phyloP scores from a whole-genome alignment of 1,140 invertebrate genomes.

The Sitobion miscanthi region DNA sequence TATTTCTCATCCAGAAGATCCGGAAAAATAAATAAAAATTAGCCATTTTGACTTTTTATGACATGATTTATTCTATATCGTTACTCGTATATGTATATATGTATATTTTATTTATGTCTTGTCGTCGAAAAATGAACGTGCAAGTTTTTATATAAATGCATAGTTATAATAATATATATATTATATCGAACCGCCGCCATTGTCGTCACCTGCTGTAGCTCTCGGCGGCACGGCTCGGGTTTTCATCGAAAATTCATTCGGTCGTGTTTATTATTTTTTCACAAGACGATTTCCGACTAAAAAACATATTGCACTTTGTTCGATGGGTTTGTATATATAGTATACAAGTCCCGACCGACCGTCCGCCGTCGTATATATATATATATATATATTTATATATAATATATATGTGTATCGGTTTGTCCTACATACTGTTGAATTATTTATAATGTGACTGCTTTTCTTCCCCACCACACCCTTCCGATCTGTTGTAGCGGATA shows the following conservation, averaged over 20 bases:
- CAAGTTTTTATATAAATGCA: not conserved
- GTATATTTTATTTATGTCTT: not conserved
- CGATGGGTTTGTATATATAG: not conserved
- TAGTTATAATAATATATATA: not conserved
- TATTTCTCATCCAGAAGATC: not conserved
- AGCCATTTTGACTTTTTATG: not conserved
- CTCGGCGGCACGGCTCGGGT: not conserved
- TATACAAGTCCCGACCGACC: not conserved
- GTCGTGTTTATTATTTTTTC: slow-evolving; percentile 37
- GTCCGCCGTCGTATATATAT: not conserved
- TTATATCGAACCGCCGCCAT: not conserved
- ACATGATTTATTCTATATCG: not conserved
- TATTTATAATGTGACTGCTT: slow-evolving; percentile 16
- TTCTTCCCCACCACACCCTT: not conserved
- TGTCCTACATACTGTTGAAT: slow-evolving; percentile 22
- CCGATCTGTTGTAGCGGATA: not conserved
- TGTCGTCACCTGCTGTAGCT: not conserved
- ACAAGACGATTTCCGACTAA: slow-evolving; percentile 3
- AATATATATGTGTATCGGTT: not conserved
- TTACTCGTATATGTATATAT: not conserved
- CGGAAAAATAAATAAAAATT: not conserved
- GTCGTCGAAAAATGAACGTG: not conserved
- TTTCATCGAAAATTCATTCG: slow-evolving; percentile 42
- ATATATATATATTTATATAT: not conserved
- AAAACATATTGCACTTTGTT: slow-evolving; percentile 46